Conservation (phyloP, 2,888 invertebrate species). For the Drosophila seclusa region DNA sequence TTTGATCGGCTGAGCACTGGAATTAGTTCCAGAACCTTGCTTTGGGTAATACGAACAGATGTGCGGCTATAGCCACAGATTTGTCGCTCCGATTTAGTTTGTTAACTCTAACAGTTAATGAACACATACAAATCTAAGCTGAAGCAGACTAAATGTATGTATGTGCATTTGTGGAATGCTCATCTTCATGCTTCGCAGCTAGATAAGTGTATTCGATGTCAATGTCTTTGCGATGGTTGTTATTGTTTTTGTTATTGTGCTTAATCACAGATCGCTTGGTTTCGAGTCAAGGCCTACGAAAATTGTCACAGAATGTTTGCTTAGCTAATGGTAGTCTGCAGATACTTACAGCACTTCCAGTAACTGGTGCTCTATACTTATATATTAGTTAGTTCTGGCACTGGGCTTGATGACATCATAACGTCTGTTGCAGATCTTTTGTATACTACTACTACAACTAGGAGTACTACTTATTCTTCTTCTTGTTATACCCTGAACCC, state of each 20-base stretch:
- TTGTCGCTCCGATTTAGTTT: slow-evolving; percentile 75
- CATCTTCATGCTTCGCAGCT: slow-evolving; percentile 65
- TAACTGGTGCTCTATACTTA: background rate
- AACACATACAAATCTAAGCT: slow-evolving; percentile 53
- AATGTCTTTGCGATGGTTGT: slow-evolving; percentile 29
- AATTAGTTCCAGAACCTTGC: slow-evolving; percentile 59
- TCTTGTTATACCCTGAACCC: background rate
- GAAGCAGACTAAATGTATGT: background rate
- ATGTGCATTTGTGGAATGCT: slow-evolving; percentile 12
- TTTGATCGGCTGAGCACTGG: slow-evolving; percentile 34
- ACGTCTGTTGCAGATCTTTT: slow-evolving; percentile 16
- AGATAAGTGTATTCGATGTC: slow-evolving; percentile 47
- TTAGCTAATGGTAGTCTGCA: slow-evolving; percentile 21
- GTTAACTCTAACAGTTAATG: slow-evolving; percentile 81
- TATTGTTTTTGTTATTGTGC: slow-evolving; percentile 7
- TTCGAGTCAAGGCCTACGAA: slow-evolving; percentile 76
- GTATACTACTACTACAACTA: background rate
- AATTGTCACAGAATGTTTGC: slow-evolving; percentile 49
- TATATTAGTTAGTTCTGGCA: slow-evolving; percentile 6
- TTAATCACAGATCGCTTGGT: slow-evolving; percentile 66
- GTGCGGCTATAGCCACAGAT: background rate
- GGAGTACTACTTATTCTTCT: background rate
- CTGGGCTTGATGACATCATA: slow-evolving; percentile 44
- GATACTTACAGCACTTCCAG: slow-evolving; percentile 10
- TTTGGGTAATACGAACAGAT: slow-evolving; percentile 33